phyloP scores from a whole-genome alignment of 2,113 vertebrate species.

The Hymenochirus boettgeri region DNA sequence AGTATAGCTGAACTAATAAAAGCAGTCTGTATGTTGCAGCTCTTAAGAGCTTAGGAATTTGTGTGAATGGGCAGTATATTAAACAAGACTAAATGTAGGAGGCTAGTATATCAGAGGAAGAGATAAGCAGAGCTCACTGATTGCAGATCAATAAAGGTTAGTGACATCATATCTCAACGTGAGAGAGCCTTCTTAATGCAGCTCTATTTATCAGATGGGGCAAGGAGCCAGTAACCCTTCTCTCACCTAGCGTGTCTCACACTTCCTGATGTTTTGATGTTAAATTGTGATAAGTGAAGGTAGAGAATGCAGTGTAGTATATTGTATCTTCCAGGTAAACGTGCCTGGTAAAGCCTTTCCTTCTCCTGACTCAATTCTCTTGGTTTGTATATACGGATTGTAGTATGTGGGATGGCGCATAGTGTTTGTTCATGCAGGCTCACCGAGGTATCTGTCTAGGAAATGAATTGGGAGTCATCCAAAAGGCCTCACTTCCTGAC shows the following conservation, averaged over 20 bases:
- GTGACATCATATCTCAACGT: slow-evolving; percentile 98
- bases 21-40: slow-evolving; percentile 52
- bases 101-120: slow-evolving; percentile 86
- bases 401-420: slow-evolving; percentile 23
- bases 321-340: slow-evolving; percentile 1
- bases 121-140: slow-evolving; percentile 88
- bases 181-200: slow-evolving; percentile 86
- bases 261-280: too few species aligned
- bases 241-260: slow-evolving; percentile 40
- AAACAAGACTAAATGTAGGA: slow-evolving; percentile 86
- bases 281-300: too few species aligned
- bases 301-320: slow-evolving; percentile 2
- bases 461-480: slow-evolving; percentile 36
- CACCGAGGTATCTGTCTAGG: slow-evolving; percentile 35
- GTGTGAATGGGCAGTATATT: slow-evolving; percentile 76
- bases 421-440: slow-evolving; percentile 39
- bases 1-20: too few species aligned
- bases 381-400: slow-evolving; percentile 4
- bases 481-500: slow-evolving; percentile 33
- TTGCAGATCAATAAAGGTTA: slow-evolving; percentile 97
- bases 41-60: slow-evolving; percentile 69
- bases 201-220: slow-evolving; percentile 84
- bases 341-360: slow-evolving; percentile 6
- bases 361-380: neutral
- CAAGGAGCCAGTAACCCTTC: slow-evolving; percentile 60